A percentile compares a stretch with the other conserved stretches of the same genome.
Conservation (phyloP, 1,140 invertebrate species). For the Nasonia giraulti region DNA sequence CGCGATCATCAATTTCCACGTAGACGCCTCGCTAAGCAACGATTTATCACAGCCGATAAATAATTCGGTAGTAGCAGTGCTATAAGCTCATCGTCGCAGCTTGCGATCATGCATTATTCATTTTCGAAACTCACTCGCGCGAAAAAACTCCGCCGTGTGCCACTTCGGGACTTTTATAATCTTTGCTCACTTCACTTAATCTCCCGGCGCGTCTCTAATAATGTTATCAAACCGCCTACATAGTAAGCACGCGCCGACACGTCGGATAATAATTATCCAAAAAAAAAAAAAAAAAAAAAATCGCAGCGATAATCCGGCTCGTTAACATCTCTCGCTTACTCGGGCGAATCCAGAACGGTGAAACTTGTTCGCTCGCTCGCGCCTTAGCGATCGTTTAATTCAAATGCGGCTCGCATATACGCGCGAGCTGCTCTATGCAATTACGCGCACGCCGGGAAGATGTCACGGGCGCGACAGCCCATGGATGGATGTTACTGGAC, state of each 20-base stretch:
- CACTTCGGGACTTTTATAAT: neutral
- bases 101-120: neutral
- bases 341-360: neutral
- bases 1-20: too few relatives aligned
- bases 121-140: neutral
- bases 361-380: neutral
- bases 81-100: neutral
- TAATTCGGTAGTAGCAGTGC: neutral
- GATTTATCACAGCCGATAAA: neutral
- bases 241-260: too few relatives aligned
- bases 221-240: neutral
- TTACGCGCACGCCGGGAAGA: slow-evolving; percentile 54
- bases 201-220: neutral
- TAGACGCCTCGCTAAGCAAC: too few relatives aligned
- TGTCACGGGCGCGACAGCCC: slow-evolving; percentile 64
- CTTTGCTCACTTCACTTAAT: neutral
- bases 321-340: neutral
- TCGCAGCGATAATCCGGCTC: neutral
- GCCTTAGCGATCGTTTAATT: neutral
- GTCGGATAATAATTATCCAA: neutral
- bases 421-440: neutral
- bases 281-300: neutral
- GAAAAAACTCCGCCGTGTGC: neutral
- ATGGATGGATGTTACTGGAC: slow-evolving; percentile 73
- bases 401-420: neutral